phyloP scores from a whole-genome alignment of 2,113 vertebrate species.

The Austrofundulus limnaeus region DNA sequence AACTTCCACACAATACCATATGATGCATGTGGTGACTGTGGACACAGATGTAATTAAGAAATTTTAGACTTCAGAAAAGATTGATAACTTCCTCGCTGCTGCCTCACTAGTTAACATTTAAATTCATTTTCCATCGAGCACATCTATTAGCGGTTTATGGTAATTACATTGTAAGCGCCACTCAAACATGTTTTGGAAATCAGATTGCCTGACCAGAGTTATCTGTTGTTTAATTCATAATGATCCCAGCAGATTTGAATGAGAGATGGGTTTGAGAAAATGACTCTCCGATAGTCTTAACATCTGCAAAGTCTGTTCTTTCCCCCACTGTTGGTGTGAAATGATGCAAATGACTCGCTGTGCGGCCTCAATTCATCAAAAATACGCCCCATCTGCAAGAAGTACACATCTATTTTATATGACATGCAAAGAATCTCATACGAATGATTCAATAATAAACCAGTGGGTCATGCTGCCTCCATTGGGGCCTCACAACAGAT shows the following conservation, averaged over 20 bases:
- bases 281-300: constrained; percentile 33
- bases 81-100: constrained; percentile 15
- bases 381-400: constrained; percentile 45
- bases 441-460: constrained; percentile 50
- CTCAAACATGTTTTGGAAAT: constrained; percentile 44
- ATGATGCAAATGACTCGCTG: constrained; percentile 37
- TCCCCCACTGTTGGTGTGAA: constrained; percentile 27
- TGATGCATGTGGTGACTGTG: constrained; percentile 13
- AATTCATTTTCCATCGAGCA: constrained; percentile 34
- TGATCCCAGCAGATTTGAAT: constrained; percentile 41
- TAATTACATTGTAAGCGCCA: constrained; percentile 20
- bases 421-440: constrained; percentile 70
- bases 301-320: constrained; percentile 22
- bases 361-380: constrained; percentile 46
- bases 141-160: constrained; percentile 29
- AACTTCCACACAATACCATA: constrained; percentile 13
- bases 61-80: constrained; percentile 28
- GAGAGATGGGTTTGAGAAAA: constrained; percentile 44
- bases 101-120: constrained; percentile 24
- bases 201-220: constrained; percentile 30
- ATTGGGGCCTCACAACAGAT: constrained; percentile 28
- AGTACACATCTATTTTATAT: constrained; percentile 45
- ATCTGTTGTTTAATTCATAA: constrained; percentile 54
- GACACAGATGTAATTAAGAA: constrained; percentile 21
- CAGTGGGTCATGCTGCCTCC: constrained; percentile 66